Evolutionary conservation across 2,113 vertebrate species (phyloP).

Genomic region (Gallinago undulata): DNA sequence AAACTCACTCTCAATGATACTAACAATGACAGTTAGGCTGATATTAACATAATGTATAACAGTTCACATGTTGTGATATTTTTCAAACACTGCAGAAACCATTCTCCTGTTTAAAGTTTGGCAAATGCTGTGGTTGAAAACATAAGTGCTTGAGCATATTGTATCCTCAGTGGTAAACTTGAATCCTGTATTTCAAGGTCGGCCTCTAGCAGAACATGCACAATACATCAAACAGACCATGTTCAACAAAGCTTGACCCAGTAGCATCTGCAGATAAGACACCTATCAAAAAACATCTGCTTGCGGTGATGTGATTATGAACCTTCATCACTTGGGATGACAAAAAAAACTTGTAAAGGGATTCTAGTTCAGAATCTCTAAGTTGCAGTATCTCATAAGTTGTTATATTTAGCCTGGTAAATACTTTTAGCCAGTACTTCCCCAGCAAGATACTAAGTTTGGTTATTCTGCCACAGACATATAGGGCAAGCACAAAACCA

Average conservation of each 20-base stretch:
- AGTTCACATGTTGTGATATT: background rate
- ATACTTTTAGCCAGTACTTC: background rate
- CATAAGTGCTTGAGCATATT: background rate
- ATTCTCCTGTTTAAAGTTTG: background rate
- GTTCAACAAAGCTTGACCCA: background rate
- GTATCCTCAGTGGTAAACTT: background rate
- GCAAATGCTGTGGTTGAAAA: background rate
- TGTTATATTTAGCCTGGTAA: background rate
- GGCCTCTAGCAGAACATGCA: background rate
- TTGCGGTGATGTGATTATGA: background rate
- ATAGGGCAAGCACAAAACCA: fast-evolving
- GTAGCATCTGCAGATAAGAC: background rate
- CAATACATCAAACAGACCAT: background rate
- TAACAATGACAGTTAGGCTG: background rate
- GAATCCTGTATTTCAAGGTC: background rate
- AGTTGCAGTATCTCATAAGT: background rate
- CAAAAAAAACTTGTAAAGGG: background rate
- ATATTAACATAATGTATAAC: background rate
- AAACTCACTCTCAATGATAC: background rate
- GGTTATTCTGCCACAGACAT: background rate
- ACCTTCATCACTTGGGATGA: background rate
- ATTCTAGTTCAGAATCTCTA: background rate
- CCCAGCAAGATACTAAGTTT: background rate
- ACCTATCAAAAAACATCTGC: background rate
- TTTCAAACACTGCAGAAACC: background rate